These are phyloP conservation scores for Shargacucullia verbasci DNA, from an alignment of 2,888 invertebrate species.

Conservation along the genomic window DNA sequence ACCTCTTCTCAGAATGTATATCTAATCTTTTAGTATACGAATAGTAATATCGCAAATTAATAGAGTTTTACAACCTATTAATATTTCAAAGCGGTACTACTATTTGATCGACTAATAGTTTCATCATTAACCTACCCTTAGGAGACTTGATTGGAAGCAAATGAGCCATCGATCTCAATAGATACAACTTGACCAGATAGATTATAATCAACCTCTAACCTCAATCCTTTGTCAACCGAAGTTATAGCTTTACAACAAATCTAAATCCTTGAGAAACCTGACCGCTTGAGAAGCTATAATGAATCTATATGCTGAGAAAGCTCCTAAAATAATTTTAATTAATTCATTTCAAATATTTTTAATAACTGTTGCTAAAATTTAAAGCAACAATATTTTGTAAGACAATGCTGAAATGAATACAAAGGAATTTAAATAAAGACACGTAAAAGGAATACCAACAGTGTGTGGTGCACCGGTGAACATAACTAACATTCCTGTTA, in stretches of 20 bases:
- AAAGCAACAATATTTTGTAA: background rate
- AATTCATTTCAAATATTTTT: no score
- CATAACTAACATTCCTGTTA: slow-evolving; percentile 14
- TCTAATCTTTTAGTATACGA: no score
- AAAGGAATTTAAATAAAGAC: slow-evolving; percentile 5
- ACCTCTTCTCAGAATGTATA: no score
- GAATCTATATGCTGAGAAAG: slow-evolving; percentile 1
- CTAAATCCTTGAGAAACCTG: slow-evolving; percentile 13
- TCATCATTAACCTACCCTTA: slow-evolving; percentile 9
- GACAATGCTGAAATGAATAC: no score
- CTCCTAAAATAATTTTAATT: background rate
- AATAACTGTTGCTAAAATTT: no score
- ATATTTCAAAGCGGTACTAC: slow-evolving; percentile 1
- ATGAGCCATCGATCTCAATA: slow-evolving; percentile 41
- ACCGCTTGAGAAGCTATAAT: slow-evolving; percentile 4
- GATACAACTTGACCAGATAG: slow-evolving; percentile 46
- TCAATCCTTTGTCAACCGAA: slow-evolving; percentile 49
- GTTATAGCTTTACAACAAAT: slow-evolving; percentile 40
- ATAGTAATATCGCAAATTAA: no score
- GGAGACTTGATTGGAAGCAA: slow-evolving; percentile 39
- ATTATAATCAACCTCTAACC: slow-evolving; percentile 47
- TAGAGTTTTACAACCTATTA: no score
- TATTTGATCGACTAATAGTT: slow-evolving; percentile 2
- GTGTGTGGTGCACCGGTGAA: background rate
- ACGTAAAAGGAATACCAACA: background rate